Conservation (phyloP, 2,113 vertebrate species). For the Labeo catla region DNA sequence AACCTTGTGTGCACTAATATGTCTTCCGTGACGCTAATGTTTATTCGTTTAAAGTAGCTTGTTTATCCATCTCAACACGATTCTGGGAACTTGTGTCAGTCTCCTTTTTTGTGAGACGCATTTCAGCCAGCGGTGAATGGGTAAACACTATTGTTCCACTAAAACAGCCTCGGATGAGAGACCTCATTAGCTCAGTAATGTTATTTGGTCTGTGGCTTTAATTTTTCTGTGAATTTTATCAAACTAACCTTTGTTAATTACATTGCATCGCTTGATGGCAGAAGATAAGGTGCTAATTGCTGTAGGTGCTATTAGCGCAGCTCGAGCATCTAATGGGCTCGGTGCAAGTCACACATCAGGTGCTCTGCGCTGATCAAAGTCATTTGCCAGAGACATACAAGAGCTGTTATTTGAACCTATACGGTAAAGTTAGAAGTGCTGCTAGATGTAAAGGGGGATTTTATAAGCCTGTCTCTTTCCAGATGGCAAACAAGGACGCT, state of each 20-base stretch:
- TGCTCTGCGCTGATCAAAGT: not conserved
- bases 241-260: conserved; percentile 20
- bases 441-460: not conserved
- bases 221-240: not conserved
- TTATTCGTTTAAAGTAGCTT: not conserved
- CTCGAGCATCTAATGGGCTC: not conserved
- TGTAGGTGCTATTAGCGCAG: not conserved
- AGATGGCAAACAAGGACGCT: conserved; percentile 24
- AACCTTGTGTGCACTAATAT: not conserved
- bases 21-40: not conserved
- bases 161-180: not conserved
- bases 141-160: conserved; percentile 11
- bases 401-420: not conserved
- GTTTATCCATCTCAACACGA: not conserved
- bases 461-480: not conserved
- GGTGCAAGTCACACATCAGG: not conserved
- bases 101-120: not conserved
- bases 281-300: not conserved
- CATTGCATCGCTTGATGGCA: not conserved
- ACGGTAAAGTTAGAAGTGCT: not conserved
- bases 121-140: not conserved
- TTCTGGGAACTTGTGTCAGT: not conserved
- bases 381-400: not conserved
- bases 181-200: not conserved
- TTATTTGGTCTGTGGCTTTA: not conserved